A percentile compares a stretch with the other conserved stretches of the same genome.
Evolutionary conservation across 1,140 invertebrate species (phyloP).

Genomic region (Chrysopa pallens): DNA sequence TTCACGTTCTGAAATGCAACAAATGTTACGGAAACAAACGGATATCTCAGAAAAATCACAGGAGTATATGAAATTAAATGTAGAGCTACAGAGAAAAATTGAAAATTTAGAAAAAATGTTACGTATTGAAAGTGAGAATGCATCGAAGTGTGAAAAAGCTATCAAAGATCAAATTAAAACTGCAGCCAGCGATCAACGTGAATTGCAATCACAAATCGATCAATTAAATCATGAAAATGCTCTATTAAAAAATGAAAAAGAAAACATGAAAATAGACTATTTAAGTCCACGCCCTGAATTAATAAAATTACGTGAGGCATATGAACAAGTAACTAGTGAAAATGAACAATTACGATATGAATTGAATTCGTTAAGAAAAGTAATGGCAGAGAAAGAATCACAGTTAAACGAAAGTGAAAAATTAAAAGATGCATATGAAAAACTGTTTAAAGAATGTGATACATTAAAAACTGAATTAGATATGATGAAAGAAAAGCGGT

Average conservation of each 20-base stretch:
- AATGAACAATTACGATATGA: conserved; percentile 17
- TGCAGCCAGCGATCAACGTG: no score
- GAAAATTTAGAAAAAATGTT: no score
- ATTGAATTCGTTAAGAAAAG: conserved; percentile 11
- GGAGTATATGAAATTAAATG: no score
- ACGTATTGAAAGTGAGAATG: no score
- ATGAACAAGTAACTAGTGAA: conserved; percentile 11
- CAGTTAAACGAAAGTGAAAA: conserved; percentile 9
- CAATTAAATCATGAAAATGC: conserved; percentile 5
- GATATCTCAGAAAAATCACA: no score
- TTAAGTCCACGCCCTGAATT: conserved; percentile 8
- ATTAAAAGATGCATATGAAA: conserved; percentile 19
- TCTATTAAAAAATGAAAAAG: conserved; percentile 2
- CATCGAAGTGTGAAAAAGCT: no score
- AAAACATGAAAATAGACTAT: not conserved
- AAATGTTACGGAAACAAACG: no score
- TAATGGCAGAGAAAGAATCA: conserved; percentile 11
- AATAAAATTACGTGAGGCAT: conserved; percentile 12
- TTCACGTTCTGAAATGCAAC: no score
- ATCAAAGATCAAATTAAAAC: no score
- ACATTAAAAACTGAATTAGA: conserved; percentile 16
- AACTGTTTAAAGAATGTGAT: conserved; percentile 19
- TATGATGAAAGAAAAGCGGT: conserved; percentile 17
- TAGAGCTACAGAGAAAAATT: no score
- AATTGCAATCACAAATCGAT: conserved; percentile 6